These are phyloP conservation scores for Drosophila maculinotata DNA, from an alignment of 2,888 invertebrate species.

Conservation along the genomic window DNA sequence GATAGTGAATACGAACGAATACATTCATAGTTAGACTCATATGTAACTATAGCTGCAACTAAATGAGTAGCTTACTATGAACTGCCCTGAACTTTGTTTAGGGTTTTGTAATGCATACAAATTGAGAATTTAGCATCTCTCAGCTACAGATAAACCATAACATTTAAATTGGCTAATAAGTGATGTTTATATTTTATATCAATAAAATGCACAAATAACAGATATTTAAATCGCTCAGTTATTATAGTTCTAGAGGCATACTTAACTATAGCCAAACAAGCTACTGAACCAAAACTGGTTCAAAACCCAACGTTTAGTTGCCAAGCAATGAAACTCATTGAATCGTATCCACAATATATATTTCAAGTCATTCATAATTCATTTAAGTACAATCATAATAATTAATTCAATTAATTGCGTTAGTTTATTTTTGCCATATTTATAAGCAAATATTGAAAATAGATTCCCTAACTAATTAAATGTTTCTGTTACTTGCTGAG, in stretches of 20 bases:
- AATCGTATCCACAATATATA: conserved; percentile 8
- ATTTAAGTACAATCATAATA: conserved; percentile 2
- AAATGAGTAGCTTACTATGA: conserved; percentile 36
- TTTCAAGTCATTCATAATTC: background rate
- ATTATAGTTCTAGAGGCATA: background rate
- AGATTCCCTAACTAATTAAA: no score
- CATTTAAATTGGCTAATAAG: background rate
- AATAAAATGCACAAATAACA: no score
- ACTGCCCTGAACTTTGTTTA: conserved; percentile 51
- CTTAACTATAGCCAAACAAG: background rate
- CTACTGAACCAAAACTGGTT: conserved; percentile 26
- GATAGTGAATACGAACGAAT: conserved; percentile 41
- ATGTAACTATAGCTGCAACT: conserved; percentile 39
- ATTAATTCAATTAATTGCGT: conserved; percentile 17
- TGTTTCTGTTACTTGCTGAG: background rate
- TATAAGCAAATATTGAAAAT: no score
- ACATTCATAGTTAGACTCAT: conserved; percentile 45
- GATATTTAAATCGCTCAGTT: no score
- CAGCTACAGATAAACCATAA: background rate
- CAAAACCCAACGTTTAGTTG: background rate
- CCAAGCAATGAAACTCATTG: conserved; percentile 30
- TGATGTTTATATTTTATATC: no score
- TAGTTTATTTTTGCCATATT: conserved; percentile 3
- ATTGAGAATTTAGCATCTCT: background rate
- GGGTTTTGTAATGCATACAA: background rate